phyloP scores from a whole-genome alignment of 2,113 vertebrate species.

The Brachyhypopomus occidentalis region DNA sequence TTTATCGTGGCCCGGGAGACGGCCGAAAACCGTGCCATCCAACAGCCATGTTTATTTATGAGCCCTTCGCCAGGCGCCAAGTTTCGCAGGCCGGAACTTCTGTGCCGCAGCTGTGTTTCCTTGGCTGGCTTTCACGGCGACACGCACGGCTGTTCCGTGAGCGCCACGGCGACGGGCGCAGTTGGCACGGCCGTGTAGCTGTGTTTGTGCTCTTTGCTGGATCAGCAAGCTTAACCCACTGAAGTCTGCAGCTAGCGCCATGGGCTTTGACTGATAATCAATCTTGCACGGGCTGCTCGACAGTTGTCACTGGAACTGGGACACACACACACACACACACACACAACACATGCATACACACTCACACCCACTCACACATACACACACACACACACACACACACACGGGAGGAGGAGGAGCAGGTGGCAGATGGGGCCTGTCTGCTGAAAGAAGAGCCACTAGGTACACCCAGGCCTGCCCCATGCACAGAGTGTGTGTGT shows the following conservation, averaged over 20 bases:
- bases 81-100: conserved; percentile 77
- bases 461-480: conserved; percentile 82
- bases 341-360: conserved; percentile 1
- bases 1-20: conserved; percentile 53
- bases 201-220: conserved; percentile 89
- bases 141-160: conserved; percentile 88
- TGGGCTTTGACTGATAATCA: conserved; percentile 96
- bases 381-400: conserved; percentile 20
- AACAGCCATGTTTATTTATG: conserved; percentile 64
- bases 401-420: conserved; percentile 75
- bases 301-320: conserved; percentile 86
- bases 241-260: conserved; percentile 90
- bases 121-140: conserved; percentile 85
- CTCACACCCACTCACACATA: not conserved
- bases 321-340: conserved; percentile 18
- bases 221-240: conserved; percentile 96
- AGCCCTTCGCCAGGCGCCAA: conserved; percentile 67
- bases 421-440: conserved; percentile 94
- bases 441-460: conserved; percentile 87
- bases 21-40: conserved; percentile 50
- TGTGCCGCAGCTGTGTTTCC: conserved; percentile 82
- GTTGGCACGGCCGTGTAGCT: conserved; percentile 85
- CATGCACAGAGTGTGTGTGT: conserved; percentile 60
- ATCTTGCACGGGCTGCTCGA: conserved; percentile 88
- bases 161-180: conserved; percentile 84